Evolutionary conservation across 2,797 vertebrate genomes (phyloP).

Genomic region (Apodemus agrarius): DNA sequence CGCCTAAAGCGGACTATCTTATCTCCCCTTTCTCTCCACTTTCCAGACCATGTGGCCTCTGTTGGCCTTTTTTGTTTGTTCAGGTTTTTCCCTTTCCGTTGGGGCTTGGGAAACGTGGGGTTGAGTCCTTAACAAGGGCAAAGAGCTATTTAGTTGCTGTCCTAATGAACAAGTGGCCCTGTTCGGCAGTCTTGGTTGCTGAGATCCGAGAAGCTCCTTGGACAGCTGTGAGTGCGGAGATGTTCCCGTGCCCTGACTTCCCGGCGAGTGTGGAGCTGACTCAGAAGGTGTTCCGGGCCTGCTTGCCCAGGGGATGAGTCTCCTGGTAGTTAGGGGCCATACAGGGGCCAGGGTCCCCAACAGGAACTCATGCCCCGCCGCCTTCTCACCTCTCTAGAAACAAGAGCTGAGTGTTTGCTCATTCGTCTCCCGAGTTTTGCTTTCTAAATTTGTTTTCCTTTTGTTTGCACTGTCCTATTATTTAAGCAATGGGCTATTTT

Average conservation of each 20-base stretch:
- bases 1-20: neutral
- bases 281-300: neutral
- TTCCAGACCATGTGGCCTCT: neutral
- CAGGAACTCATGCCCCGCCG: neutral
- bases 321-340: slow-evolving; percentile 45
- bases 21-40: neutral
- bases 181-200: slow-evolving; percentile 78
- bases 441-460: slow-evolving; percentile 32
- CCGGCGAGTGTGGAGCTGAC: neutral
- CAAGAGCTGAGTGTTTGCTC: neutral
- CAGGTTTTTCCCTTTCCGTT: slow-evolving; percentile 27
- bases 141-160: slow-evolving; percentile 76
- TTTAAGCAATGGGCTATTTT: slow-evolving; percentile 20
- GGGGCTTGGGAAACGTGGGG: slow-evolving; percentile 8
- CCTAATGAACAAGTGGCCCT: slow-evolving; percentile 69
- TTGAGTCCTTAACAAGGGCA: slow-evolving; percentile 15
- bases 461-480: neutral
- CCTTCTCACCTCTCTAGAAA: slow-evolving; percentile 26
- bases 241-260: neutral
- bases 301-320: neutral
- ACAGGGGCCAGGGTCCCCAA: neutral
- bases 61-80: neutral
- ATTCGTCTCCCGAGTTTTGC: neutral
- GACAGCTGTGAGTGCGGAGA: slow-evolving; percentile 26
- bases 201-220: slow-evolving; percentile 75